A percentile compares a stretch with the other conserved stretches of the same genome.
These are phyloP conservation scores for Diabrotica undecimpunctata DNA, from an alignment of 1,140 invertebrate species.

Conservation along the genomic window DNA sequence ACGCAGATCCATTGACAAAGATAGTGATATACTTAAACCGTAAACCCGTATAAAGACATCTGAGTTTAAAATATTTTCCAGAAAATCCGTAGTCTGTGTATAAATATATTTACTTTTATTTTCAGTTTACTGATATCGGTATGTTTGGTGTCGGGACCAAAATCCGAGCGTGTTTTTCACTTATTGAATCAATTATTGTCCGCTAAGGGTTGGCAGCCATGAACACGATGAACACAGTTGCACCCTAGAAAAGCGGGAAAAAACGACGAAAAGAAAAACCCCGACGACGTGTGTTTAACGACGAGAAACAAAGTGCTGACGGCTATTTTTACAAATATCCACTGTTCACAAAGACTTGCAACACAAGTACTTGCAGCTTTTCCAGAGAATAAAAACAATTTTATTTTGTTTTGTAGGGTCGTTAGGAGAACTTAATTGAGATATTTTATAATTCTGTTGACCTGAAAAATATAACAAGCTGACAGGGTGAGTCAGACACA, in stretches of 20 bases:
- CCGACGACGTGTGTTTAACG: slow-evolving; percentile 34
- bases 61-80: slow-evolving; percentile 9
- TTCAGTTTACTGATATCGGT: slow-evolving; percentile 39
- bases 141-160: slow-evolving; percentile 40
- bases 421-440: slow-evolving; percentile 2
- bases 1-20: too few species aligned
- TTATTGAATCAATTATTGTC: slow-evolving; percentile 46
- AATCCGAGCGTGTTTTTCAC: slow-evolving; percentile 39
- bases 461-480: background rate
- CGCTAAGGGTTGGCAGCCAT: slow-evolving; percentile 42
- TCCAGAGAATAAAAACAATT: background rate
- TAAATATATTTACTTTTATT: slow-evolving; percentile 40
- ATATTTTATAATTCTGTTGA: background rate
- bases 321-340: slow-evolving; percentile 15
- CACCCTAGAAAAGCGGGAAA: slow-evolving; percentile 18
- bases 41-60: too few species aligned
- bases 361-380: slow-evolving; percentile 8
- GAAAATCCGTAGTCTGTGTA: slow-evolving; percentile 2
- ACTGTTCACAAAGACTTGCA: slow-evolving; percentile 15
- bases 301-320: slow-evolving; percentile 20
- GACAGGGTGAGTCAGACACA: too few species aligned
- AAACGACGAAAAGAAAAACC: slow-evolving; percentile 33
- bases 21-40: too few species aligned
- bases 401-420: background rate
- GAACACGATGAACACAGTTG: slow-evolving; percentile 32